Evolutionary conservation across 2,797 vertebrate genomes (phyloP).

Genomic region (Pseudotriccus pelzelni): DNA sequence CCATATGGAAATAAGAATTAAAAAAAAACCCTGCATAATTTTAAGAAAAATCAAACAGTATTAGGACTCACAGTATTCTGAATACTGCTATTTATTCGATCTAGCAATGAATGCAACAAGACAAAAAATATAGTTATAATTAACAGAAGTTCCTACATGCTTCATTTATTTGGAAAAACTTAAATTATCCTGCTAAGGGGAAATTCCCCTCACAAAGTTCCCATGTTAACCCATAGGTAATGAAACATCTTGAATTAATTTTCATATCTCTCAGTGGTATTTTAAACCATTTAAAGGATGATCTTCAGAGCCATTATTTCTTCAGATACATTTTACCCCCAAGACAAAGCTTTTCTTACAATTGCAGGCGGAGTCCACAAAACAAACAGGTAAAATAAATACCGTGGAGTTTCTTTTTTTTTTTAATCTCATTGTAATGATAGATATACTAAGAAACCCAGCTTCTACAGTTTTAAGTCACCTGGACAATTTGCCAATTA

Average conservation of each 20-base stretch:
- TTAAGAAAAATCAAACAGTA: background rate
- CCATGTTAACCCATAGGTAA: background rate
- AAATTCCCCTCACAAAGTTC: background rate
- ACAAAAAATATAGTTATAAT: background rate
- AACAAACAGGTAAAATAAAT: background rate
- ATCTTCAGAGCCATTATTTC: background rate
- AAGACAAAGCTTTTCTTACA: background rate
- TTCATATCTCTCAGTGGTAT: background rate
- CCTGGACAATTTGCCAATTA: background rate
- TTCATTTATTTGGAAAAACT: background rate
- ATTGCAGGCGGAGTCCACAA: background rate
- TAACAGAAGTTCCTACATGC: background rate
- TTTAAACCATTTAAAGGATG: background rate
- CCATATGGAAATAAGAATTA: background rate
- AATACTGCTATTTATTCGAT: background rate
- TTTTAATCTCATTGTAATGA: background rate
- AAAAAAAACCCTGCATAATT: fast-evolving
- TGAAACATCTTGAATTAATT: background rate
- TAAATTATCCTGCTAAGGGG: background rate
- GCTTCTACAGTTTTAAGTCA: background rate
- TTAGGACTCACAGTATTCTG: background rate
- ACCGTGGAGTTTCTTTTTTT: background rate
- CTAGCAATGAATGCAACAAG: background rate
- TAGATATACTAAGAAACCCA: background rate
- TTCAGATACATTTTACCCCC: background rate